Evolutionary conservation across 2,797 vertebrate genomes (phyloP).

Genomic region (Corythornis leucogaster): DNA sequence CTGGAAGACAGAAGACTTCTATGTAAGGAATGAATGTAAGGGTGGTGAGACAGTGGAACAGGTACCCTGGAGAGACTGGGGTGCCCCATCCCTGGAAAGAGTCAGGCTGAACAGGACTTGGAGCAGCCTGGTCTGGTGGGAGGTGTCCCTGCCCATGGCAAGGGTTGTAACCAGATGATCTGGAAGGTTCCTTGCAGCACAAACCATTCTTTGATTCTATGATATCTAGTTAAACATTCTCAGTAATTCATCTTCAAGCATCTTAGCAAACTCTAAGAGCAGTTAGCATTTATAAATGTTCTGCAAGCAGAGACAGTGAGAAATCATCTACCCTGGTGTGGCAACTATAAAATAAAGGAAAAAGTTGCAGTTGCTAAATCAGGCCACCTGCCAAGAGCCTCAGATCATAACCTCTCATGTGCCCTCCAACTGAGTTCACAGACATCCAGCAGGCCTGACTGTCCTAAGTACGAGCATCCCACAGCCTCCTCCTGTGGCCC

Average conservation of each 20-base stretch:
- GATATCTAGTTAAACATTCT: background rate
- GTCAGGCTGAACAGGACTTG: too few species aligned
- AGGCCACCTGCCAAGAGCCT: background rate
- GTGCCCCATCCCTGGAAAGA: background rate
- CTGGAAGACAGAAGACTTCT: background rate
- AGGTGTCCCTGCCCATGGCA: background rate
- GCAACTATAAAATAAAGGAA: background rate
- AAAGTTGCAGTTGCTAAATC: fast-evolving
- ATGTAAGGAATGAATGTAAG: background rate
- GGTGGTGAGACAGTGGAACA: background rate
- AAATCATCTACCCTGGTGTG: background rate
- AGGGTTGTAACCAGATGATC: background rate
- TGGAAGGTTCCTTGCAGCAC: background rate
- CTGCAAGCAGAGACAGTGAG: background rate
- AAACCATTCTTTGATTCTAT: background rate
- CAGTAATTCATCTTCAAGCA: background rate
- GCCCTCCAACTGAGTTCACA: background rate
- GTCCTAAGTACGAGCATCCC: background rate
- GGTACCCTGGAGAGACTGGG: background rate
- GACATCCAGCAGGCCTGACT: fast-evolving
- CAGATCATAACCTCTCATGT: background rate
- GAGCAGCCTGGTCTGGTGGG: background rate
- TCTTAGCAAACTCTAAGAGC: background rate
- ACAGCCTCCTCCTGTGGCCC: background rate
- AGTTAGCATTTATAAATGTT: background rate